Conservation (phyloP, 2,113 vertebrate species). For the Eulemur macaco region DNA sequence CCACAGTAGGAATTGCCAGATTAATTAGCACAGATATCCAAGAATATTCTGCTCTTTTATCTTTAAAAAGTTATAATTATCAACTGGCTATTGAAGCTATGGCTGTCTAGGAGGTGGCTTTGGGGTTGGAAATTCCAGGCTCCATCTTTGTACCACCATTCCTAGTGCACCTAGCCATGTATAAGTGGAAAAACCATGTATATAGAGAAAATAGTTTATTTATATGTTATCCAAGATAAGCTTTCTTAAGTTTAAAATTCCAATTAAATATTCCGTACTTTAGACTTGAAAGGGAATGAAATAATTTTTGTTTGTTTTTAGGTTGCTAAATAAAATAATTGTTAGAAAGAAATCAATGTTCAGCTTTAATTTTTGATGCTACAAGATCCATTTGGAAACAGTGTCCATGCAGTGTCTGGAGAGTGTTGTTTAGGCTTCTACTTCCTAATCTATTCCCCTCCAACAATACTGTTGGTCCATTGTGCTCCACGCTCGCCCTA, state of each 20-base stretch:
- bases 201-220: neutral
- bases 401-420: too few relatives aligned
- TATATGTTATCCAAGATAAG: neutral
- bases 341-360: neutral
- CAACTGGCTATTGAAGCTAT: too few relatives aligned
- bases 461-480: neutral
- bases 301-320: neutral
- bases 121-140: neutral
- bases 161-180: neutral
- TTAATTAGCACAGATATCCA: neutral
- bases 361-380: neutral
- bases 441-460: neutral
- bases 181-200: neutral
- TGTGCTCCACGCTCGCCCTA: neutral
- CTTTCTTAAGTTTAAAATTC: neutral
- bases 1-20: neutral
- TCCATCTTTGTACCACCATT: neutral
- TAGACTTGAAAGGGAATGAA: neutral
- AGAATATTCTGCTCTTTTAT: neutral
- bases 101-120: neutral
- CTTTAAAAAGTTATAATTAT: neutral
- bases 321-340: neutral
- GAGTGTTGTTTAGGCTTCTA: neutral
- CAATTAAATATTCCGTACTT: neutral
- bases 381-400: neutral